Conservation (phyloP, 2,888 invertebrate species). For the Cantharis rustica region DNA sequence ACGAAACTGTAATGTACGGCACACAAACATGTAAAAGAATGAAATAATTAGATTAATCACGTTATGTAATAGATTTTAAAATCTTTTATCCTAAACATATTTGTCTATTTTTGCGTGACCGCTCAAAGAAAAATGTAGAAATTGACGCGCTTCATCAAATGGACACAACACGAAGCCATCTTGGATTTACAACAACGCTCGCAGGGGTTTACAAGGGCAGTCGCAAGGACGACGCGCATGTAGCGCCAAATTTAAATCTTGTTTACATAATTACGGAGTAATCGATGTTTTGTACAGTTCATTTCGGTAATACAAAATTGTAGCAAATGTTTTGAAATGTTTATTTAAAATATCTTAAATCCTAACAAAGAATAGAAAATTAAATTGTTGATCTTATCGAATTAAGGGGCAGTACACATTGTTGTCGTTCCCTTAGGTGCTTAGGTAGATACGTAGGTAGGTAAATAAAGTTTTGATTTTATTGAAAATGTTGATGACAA, state of each 20-base stretch:
- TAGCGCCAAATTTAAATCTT: slow-evolving; percentile 47
- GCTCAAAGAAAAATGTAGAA: slow-evolving; percentile 40
- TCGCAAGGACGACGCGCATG: slow-evolving; percentile 55
- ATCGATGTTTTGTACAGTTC: neutral
- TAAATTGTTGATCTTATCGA: neutral
- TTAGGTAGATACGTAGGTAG: neutral
- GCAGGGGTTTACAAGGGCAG: slow-evolving; percentile 60
- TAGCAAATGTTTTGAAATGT: too few relatives aligned
- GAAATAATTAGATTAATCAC: slow-evolving; percentile 9
- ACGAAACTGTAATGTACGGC: slow-evolving; percentile 31
- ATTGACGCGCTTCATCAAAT: slow-evolving; percentile 61
- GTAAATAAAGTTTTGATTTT: neutral
- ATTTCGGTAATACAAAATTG: too few relatives aligned
- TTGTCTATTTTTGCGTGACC: slow-evolving; percentile 32
- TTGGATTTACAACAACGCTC: slow-evolving; percentile 69
- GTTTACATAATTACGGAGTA: neutral
- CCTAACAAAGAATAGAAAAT: neutral
- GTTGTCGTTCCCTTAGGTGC: neutral
- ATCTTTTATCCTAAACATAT: slow-evolving; percentile 10
- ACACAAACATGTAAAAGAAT: slow-evolving; percentile 21
- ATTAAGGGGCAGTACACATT: neutral
- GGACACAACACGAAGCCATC: slow-evolving; percentile 70
- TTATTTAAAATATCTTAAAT: neutral
- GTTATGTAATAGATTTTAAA: slow-evolving; percentile 13
- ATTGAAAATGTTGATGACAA: too few relatives aligned